Evolutionary conservation across 1,140 invertebrate species (phyloP).

Genomic region (Trichonephila inaurata): DNA sequence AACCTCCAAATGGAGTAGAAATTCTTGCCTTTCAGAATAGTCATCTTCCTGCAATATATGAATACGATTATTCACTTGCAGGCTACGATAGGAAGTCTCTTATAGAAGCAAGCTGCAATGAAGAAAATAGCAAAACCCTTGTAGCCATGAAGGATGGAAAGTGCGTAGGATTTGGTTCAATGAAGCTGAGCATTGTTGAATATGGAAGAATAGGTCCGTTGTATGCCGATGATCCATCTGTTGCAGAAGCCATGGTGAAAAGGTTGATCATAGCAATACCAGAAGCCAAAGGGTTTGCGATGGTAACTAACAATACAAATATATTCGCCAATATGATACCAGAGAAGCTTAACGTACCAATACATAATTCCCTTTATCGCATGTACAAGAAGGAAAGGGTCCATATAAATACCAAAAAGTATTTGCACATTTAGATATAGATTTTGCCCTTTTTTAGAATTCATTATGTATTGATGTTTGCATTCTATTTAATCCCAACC

Average conservation of each 20-base stretch:
- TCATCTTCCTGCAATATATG: neutral
- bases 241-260: conserved; percentile 17
- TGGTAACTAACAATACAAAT: neutral
- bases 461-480: too few species aligned
- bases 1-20: neutral
- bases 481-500: too few species aligned
- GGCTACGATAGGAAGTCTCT: neutral
- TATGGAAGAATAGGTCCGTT: neutral
- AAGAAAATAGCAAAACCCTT: neutral
- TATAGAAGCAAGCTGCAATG: neutral
- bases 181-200: neutral
- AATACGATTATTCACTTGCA: neutral
- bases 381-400: neutral
- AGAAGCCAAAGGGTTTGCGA: neutral
- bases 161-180: neutral
- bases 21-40: neutral
- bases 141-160: neutral
- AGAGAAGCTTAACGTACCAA: neutral
- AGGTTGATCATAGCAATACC: neutral
- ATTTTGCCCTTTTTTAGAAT: neutral
- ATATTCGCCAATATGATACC: neutral
- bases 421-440: neutral
- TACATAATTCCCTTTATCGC: neutral
- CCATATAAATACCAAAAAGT: neutral
- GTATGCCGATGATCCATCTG: neutral